These are phyloP conservation scores for Porites rus DNA, from an alignment of 92 coral and sea anemone species.

Conservation along the genomic window DNA sequence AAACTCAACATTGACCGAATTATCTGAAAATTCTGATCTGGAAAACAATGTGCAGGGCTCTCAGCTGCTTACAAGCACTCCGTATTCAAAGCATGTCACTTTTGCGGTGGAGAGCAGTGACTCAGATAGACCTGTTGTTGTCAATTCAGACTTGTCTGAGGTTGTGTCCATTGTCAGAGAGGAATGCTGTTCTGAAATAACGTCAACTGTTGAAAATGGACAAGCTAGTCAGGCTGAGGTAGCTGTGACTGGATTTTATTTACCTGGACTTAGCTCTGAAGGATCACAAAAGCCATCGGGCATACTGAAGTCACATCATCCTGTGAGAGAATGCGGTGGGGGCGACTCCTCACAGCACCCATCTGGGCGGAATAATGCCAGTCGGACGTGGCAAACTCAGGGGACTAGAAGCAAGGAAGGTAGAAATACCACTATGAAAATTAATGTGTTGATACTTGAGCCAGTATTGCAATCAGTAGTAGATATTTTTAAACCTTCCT, in stretches of 20 bases:
- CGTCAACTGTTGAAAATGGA: constrained; percentile 26
- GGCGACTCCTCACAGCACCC: constrained; percentile 66
- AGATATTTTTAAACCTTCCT: too few relatives aligned
- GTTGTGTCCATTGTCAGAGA: constrained; percentile 26
- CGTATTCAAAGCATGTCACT: constrained; percentile 86
- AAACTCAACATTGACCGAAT: constrained; percentile 63
- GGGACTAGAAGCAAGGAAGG: constrained; percentile 54
- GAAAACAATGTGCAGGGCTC: constrained; percentile 53
- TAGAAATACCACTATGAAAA: neutral
- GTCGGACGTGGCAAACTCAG: constrained; percentile 47
- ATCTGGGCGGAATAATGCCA: constrained; percentile 33
- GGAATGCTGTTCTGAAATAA: constrained; percentile 5
- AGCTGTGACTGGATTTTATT: neutral
- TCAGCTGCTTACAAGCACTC: constrained; percentile 79
- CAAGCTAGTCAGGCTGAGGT: neutral
- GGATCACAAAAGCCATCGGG: constrained; percentile 45
- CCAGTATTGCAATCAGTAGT: neutral
- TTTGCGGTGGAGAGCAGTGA: constrained; percentile 69
- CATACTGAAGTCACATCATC: constrained; percentile 76
- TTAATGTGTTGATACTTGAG: too few relatives aligned
- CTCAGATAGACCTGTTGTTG: neutral
- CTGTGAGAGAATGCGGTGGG: constrained; percentile 80
- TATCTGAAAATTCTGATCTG: constrained; percentile 71
- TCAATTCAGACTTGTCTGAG: constrained; percentile 24
- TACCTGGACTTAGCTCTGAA: constrained; percentile 3